Percentiles rank a stretch among this genome's conserved stretches.
phyloP scores from a whole-genome alignment of 2,888 invertebrate species.

The Crossocerus cetratus region DNA sequence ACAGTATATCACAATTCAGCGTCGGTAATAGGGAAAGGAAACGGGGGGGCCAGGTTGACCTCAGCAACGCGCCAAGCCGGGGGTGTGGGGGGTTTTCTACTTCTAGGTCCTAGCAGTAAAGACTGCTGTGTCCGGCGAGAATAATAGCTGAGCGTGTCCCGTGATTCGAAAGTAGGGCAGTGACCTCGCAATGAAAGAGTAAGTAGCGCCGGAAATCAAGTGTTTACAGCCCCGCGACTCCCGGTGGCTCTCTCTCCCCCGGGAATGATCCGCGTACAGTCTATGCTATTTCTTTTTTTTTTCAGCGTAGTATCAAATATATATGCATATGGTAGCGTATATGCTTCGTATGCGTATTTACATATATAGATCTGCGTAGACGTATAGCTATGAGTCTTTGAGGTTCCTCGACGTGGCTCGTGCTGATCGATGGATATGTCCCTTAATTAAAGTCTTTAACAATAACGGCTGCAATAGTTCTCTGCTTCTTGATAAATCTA shows the following conservation, averaged over 20 bases:
- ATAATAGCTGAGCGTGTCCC: too few species aligned
- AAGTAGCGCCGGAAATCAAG: too few species aligned
- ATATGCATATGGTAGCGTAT: constrained; percentile 33
- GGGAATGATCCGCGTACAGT: constrained; percentile 30
- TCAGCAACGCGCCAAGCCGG: too few species aligned
- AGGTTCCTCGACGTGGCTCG: constrained; percentile 43
- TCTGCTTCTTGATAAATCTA: background rate
- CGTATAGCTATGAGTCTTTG: constrained; percentile 38
- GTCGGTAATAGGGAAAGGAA: too few species aligned
- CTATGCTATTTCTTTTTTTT: constrained; percentile 32
- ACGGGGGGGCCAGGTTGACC: too few species aligned
- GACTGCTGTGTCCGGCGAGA: too few species aligned
- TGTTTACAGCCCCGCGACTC: too few species aligned
- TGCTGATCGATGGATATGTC: constrained; percentile 53
- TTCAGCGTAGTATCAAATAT: constrained; percentile 66
- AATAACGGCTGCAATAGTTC: constrained; percentile 40
- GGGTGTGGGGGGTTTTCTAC: too few species aligned
- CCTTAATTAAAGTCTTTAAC: constrained; percentile 41
- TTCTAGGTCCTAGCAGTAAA: too few species aligned
- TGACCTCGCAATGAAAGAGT: too few species aligned
- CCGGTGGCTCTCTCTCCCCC: background rate
- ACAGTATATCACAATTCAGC: too few species aligned
- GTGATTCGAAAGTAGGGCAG: too few species aligned
- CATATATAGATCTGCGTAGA: constrained; percentile 35
- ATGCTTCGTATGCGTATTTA: constrained; percentile 18